A percentile compares a stretch with the other conserved stretches of the same genome.
Conservation (phyloP, 1,140 invertebrate genomes). For the Pogonomyrmex barbatus region DNA sequence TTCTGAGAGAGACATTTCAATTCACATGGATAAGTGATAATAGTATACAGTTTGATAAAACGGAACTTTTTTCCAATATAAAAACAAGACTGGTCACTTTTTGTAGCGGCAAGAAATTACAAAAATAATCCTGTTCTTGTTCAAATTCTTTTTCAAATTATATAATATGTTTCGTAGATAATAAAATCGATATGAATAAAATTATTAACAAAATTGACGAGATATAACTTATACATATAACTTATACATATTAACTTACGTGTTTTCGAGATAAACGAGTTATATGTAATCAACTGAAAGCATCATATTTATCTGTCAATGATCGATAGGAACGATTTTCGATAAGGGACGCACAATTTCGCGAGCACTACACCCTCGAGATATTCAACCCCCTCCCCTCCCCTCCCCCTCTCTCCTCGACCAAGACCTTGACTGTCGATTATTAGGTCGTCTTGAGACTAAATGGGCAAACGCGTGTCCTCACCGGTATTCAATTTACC, state of each 20-base stretch:
- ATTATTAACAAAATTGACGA: not conserved
- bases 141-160: too few relatives aligned
- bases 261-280: not conserved
- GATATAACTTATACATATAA: not conserved
- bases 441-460: slow-evolving; percentile 31
- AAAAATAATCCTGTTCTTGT: too few relatives aligned
- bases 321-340: slow-evolving; percentile 33
- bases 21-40: not conserved
- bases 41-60: too few relatives aligned
- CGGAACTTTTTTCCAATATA: too few relatives aligned
- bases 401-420: not conserved
- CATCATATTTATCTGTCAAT: slow-evolving; percentile 31
- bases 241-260: too few relatives aligned
- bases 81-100: too few relatives aligned
- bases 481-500: slow-evolving; percentile 44
- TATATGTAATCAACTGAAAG: slow-evolving; percentile 3
- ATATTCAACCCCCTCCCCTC: not conserved
- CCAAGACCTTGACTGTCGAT: slow-evolving; percentile 46
- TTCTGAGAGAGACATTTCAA: not conserved
- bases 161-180: not conserved
- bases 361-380: slow-evolving; percentile 7
- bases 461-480: not conserved
- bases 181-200: not conserved
- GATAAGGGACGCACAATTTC: slow-evolving; percentile 20
- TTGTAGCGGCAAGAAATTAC: too few relatives aligned